phyloP scores from a whole-genome alignment of 2,113 vertebrate species.

The Eurypyga helias region DNA sequence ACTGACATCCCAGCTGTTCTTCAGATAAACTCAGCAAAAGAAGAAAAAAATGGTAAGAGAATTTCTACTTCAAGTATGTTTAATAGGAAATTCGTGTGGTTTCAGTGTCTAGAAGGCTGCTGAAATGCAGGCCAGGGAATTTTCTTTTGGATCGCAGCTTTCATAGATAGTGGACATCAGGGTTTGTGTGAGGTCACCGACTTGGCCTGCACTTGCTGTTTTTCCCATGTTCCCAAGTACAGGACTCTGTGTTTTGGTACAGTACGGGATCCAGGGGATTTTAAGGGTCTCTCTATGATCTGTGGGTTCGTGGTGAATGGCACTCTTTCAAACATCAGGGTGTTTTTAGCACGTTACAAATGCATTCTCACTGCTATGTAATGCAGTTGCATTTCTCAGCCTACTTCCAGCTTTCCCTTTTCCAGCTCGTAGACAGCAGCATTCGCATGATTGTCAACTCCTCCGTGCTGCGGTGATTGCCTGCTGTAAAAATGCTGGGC shows the following conservation, averaged over 20 bases:
- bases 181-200: background rate
- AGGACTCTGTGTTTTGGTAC: background rate
- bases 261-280: background rate
- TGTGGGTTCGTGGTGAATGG: background rate
- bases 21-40: conserved; percentile 73
- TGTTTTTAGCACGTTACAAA: background rate
- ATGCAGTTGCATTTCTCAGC: background rate
- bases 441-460: background rate
- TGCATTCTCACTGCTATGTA: background rate
- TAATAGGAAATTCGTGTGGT: background rate
- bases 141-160: background rate
- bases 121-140: background rate
- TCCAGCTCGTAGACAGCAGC: background rate
- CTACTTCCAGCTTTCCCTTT: background rate
- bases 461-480: background rate
- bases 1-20: conserved; percentile 77
- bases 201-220: background rate
- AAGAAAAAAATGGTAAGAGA: conserved; percentile 70
- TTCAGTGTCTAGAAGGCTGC: background rate
- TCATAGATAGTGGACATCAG: background rate
- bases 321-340: background rate
- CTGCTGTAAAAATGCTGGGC: background rate
- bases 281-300: background rate
- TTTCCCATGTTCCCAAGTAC: background rate
- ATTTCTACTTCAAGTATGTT: background rate